Conservation (phyloP, 1,140 invertebrate species). For the Maconellicoccus hirsutus region DNA sequence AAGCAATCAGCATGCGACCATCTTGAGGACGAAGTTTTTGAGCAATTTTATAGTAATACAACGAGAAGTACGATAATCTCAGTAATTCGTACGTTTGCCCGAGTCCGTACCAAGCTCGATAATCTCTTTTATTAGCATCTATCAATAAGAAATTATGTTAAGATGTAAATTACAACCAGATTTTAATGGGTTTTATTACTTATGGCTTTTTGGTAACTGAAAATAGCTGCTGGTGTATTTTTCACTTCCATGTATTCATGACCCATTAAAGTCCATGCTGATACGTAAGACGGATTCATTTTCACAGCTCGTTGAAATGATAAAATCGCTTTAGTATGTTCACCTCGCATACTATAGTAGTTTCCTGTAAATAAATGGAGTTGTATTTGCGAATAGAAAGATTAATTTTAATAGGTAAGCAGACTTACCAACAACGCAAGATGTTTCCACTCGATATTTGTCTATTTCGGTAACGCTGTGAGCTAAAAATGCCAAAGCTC, state of each 20-base stretch:
- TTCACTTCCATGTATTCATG: slow-evolving; percentile 99
- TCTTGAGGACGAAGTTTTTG: slow-evolving; percentile 91
- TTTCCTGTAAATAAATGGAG: slow-evolving; percentile 57
- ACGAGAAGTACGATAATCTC: slow-evolving; percentile 86
- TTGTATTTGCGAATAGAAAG: not conserved
- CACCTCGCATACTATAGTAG: slow-evolving; percentile 90
- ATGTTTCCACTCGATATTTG: slow-evolving; percentile 94
- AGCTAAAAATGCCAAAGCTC: slow-evolving; percentile 84
- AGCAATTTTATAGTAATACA: slow-evolving; percentile 96
- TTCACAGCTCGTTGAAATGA: slow-evolving; percentile 94
- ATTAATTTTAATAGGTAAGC: not conserved
- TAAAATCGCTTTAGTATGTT: slow-evolving; percentile 92
- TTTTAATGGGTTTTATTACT: slow-evolving; percentile 42
- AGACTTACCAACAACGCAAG: slow-evolving; percentile 69
- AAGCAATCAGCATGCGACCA: slow-evolving; percentile 88
- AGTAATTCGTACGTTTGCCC: slow-evolving; percentile 88
- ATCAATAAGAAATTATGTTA: slow-evolving; percentile 30
- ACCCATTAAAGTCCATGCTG: slow-evolving; percentile 96
- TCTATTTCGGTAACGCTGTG: slow-evolving; percentile 88
- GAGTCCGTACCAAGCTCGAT: slow-evolving; percentile 96
- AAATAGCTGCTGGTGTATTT: slow-evolving; percentile 92
- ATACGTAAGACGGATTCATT: slow-evolving; percentile 86
- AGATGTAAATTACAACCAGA: not conserved
- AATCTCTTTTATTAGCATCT: slow-evolving; percentile 91
- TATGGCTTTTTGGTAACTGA: slow-evolving; percentile 92